These are phyloP conservation scores for Petrocephalus sullivani DNA, from an alignment of 2,797 vertebrate genomes.

Conservation along the genomic window DNA sequence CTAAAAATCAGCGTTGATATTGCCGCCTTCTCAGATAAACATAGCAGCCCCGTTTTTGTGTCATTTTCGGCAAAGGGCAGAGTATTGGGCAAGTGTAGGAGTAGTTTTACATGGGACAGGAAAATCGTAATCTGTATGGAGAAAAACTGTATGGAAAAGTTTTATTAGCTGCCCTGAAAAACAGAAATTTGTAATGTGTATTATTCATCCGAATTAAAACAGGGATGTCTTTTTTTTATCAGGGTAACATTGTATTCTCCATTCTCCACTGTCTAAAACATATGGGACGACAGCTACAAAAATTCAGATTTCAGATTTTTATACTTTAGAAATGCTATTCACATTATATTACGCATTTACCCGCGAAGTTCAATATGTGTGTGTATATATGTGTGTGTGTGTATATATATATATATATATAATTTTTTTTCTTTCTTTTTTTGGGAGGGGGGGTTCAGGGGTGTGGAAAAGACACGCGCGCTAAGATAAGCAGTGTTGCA, in stretches of 20 bases:
- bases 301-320: conserved; percentile 38
- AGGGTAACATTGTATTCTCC: not conserved
- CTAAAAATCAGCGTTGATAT: conserved; percentile 3
- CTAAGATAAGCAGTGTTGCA: conserved; percentile 32
- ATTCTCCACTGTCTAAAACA: not conserved
- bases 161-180: not conserved
- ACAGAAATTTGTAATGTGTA: not conserved
- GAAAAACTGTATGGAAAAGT: not conserved
- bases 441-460: not conserved
- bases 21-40: not conserved
- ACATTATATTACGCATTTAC: not conserved
- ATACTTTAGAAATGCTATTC: conserved; percentile 38
- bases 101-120: not conserved
- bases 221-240: not conserved
- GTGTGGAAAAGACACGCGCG: conserved; percentile 1
- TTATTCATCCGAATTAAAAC: not conserved
- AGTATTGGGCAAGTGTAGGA: not conserved
- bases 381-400: no score
- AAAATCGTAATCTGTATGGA: not conserved
- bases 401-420: no score
- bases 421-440: not conserved
- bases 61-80: not conserved
- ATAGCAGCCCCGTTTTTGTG: not conserved
- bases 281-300: conserved; percentile 12
- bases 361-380: not conserved